Evolutionary conservation across 2,888 invertebrate species (phyloP), one percentile per base, ranked within the genome.

Genomic region (Aphrophora alni): DNA sequence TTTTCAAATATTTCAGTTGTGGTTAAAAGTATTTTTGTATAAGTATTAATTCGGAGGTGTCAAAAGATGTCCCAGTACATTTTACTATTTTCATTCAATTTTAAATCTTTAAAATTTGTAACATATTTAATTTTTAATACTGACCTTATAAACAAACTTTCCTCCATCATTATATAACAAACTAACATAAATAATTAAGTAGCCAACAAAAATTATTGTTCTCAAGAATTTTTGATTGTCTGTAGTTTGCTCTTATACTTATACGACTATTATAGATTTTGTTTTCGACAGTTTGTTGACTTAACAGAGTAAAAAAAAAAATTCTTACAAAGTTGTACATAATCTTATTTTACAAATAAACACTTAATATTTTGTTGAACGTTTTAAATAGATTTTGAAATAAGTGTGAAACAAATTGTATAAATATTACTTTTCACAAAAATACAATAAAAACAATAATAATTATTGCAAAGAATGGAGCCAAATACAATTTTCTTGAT

Each of bases 371-470:
- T 33, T 33, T 33, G 33, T 33, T 33, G 8, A 33, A 33, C 8
- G 8, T 33, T 33, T 33, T 33, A 5, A 59, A 59, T 59, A 21
- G 5, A 21, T 59, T 59, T 59, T 59, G n/a, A 21, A 59, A 21
- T 21, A 21, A 59, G 21, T 21, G 21, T 14, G 8, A 59, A 5
- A 59, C 21, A 59, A 59, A 59, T 59, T 59, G 21, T 59, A 59
- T 59, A 59, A 59, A 59, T 59, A 59, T 59, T n/a, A 59, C 59
- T 59, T 59, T 59, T 59, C 59, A 21, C 59, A 59, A 59, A 44
- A 59, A 59, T 59, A 59, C 21, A 59, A 12, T 59, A 59, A 59
- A 59, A 59, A 59, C 12, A 4, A 17, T 44, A 44, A 44, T 44
- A 59, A 21, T 21, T 21, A 59, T 59, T 59, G 59, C 59, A 59